phyloP scores from a whole-genome alignment of 1,140 invertebrate species.

The Euura lappo region DNA sequence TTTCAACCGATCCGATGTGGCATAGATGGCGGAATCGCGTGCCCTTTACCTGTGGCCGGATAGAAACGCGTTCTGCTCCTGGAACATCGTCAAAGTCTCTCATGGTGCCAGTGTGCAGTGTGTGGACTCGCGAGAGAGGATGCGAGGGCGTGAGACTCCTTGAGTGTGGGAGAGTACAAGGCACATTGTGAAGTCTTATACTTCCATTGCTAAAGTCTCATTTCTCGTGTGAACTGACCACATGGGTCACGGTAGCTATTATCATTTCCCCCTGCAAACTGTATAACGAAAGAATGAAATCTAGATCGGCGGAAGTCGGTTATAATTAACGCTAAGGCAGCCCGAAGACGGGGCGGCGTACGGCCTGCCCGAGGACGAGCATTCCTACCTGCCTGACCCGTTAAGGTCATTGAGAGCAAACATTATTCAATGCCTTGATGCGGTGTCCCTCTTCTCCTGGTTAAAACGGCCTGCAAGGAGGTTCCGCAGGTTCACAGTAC shows the following conservation, averaged over 20 bases:
- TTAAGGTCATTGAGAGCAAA: constrained; percentile 29
- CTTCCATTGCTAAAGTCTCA: constrained; percentile 44
- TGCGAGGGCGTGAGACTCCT: constrained; percentile 61
- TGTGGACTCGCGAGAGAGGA: constrained; percentile 47
- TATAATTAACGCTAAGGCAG: constrained; percentile 57
- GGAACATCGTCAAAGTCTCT: neutral
- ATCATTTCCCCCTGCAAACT: constrained; percentile 53
- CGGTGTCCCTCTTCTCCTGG: constrained; percentile 1
- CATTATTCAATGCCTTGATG: neutral
- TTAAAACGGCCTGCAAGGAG: neutral
- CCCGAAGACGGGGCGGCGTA: constrained; percentile 18
- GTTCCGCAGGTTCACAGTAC: neutral
- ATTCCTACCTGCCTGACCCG: constrained; percentile 22
- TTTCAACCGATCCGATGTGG: neutral
- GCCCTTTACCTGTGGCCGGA: neutral
- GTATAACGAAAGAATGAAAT: constrained; percentile 58
- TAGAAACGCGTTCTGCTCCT: neutral
- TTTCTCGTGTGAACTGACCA: constrained; percentile 64
- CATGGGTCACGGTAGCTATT: constrained; percentile 62
- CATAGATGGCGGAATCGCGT: too few relatives aligned
- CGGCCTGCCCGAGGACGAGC: constrained; percentile 8
- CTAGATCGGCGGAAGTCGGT: constrained; percentile 62
- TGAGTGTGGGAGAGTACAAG: constrained; percentile 62
- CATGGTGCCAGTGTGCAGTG: neutral
- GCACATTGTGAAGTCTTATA: constrained; percentile 50